Base-by-base conservation (phyloP, 1,140 invertebrate genomes). In the Macrotrachela quadricornifera region DNA sequence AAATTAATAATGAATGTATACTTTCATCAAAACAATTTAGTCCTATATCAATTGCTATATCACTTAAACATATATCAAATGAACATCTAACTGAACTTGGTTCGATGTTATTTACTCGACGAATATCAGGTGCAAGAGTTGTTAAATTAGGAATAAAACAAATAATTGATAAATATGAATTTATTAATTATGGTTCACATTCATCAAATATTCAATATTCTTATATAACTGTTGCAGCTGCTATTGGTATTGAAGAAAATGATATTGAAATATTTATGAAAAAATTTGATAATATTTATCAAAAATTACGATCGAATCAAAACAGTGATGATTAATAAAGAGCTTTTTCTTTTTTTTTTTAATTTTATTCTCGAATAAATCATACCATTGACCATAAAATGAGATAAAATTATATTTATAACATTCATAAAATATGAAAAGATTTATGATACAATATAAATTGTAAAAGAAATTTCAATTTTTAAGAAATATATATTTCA, bases 171-270 rank as follows among this genome's bases (percentile, higher is more conserved):
- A 63, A 62, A 39, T 55, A 60, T 50, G 59, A 45, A 39, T 71
- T 74, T 59, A 53, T 54, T 71, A 78, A 78, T 38, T 82, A 79
- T 78, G 79, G 80, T 45, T 73, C 78, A 18, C 79, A 81, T 64
- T 72, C 71, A 56, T 72, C 75, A 59, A 72, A 71, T 58, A 79
- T 78, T 61, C 74, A 75, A 30, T 66, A 69, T 50, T 70, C 76
- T 16, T 82, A 82, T 61, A 66, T 82, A 44, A 82, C 80, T 16
- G 79, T 77, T 45, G 79, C 80, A 16, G 79, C 79, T 14, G 72
- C 77, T 17, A 69, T 82, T 50, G 80, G 80, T n/a, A 79, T 80
- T 71, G 74, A 73, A 41, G 73, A 73, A 59, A 62, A 66, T 6
- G 80, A 81, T 57, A 73, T 81, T 15, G 78, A 80, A 60, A 59